A percentile compares a stretch with the other conserved stretches of the same genome.
phyloP scores from a whole-genome alignment of 1,140 invertebrate genomes.

The Brachionus koreanus region DNA sequence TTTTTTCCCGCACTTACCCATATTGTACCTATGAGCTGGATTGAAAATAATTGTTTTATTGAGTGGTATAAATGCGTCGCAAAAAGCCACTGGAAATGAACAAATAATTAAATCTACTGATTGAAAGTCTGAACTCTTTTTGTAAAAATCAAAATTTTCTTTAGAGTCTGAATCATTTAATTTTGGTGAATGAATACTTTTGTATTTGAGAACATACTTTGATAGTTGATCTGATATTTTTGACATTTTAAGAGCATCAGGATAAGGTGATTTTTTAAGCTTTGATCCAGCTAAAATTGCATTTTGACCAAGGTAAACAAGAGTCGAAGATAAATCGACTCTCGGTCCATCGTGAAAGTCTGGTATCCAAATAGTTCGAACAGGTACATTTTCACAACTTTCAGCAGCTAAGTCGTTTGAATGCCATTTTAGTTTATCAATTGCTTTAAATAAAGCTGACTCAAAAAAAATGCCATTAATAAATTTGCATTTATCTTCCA shows the following conservation, averaged over 20 bases:
- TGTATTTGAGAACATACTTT: background rate
- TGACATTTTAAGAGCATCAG: background rate
- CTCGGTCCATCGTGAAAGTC: slow-evolving; percentile 30
- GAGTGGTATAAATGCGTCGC: slow-evolving; percentile 45
- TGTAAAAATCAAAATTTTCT: slow-evolving; percentile 45
- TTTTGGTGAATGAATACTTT: background rate
- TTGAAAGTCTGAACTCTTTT: slow-evolving; percentile 43
- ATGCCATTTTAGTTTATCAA: background rate
- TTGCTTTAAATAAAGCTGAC: background rate
- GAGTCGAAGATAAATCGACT: background rate
- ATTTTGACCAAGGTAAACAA: slow-evolving; percentile 18
- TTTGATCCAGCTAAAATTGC: background rate
- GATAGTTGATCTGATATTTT: background rate
- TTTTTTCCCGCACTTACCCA: slow-evolving; percentile 42
- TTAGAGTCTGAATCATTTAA: background rate
- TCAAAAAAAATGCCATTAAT: background rate
- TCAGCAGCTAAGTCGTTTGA: slow-evolving; percentile 4
- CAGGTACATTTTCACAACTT: slow-evolving; percentile 19
- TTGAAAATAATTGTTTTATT: slow-evolving; percentile 46
- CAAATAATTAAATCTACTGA: slow-evolving; percentile 45
- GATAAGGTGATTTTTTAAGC: background rate
- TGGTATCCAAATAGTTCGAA: slow-evolving; percentile 7
- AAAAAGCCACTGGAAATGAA: slow-evolving; percentile 44
- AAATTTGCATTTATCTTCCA: background rate
- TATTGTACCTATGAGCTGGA: slow-evolving; percentile 44